A percentile compares a stretch with the other conserved stretches of the same genome.
Evolutionary conservation across 2,113 vertebrate species (phyloP).

Genomic region (Bettongia penicillata): DNA sequence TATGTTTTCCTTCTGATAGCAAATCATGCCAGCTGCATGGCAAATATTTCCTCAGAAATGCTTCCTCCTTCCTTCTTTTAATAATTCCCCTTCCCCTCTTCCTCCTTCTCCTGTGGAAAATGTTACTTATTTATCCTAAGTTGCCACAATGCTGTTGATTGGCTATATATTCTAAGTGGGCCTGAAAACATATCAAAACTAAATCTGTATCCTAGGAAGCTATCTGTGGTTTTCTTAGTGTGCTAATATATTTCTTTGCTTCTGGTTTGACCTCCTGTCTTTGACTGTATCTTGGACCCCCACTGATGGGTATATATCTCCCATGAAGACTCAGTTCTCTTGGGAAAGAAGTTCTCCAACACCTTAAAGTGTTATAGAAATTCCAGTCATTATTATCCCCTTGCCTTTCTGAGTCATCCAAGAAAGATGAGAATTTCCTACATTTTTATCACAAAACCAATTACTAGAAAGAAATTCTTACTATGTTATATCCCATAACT

Average conservation of each 20-base stretch:
- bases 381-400: not conserved
- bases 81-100: not conserved
- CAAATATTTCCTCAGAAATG: not conserved
- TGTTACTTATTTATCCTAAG: not conserved
- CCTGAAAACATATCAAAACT: too few species aligned
- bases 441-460: not conserved
- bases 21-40: not conserved
- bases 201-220: too few species aligned
- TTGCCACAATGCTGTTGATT: not conserved
- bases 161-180: not conserved
- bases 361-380: not conserved
- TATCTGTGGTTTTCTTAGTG: not conserved
- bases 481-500: not conserved
- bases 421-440: not conserved
- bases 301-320: not conserved
- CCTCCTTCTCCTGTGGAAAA: not conserved
- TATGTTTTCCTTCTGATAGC: not conserved
- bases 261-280: not conserved
- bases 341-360: not conserved
- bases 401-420: not conserved
- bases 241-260: not conserved
- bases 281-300: not conserved
- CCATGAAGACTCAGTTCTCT: not conserved
- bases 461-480: not conserved
- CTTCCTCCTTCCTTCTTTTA: not conserved